These are phyloP conservation scores for Endotricha flammealis DNA, from an alignment of 2,888 invertebrate genomes.

Conservation along the genomic window DNA sequence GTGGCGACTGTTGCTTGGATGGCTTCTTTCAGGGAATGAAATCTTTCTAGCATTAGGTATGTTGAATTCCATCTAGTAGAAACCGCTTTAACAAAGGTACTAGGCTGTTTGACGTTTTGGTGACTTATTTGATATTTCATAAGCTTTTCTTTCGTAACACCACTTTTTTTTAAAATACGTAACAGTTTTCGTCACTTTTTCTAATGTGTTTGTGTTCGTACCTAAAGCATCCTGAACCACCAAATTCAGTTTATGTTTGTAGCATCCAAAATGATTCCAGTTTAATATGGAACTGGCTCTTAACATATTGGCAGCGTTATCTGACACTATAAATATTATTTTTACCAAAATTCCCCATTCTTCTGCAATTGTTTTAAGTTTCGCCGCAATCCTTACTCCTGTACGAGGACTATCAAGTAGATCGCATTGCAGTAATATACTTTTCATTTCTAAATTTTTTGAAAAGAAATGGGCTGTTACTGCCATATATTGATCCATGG, in stretches of 20 bases:
- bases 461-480: conserved; percentile 10
- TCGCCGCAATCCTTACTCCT: conserved; percentile 5
- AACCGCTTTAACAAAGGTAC: conserved; percentile 7
- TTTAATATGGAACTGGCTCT: conserved; percentile 12
- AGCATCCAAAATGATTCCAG: conserved; percentile 15
- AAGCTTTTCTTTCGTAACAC: conserved; percentile 12
- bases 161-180: conserved; percentile 10
- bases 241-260: conserved; percentile 12
- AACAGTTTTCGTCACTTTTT: conserved; percentile 9
- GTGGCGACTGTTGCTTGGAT: conserved; percentile 12
- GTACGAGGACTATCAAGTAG: conserved; percentile 12
- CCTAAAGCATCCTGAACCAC: conserved; percentile 10
- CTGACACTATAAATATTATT: conserved; percentile 8
- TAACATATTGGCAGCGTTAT: conserved; percentile 12
- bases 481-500: conserved; percentile 9
- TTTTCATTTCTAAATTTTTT: conserved; percentile 9
- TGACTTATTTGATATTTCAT: conserved; percentile 11
- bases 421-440: conserved; percentile 9
- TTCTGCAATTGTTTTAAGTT: conserved; percentile 8
- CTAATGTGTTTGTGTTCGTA: neutral
- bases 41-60: conserved; percentile 15
- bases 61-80: conserved; percentile 14
- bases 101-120: conserved; percentile 9
- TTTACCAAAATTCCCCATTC: conserved; percentile 1
- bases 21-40: conserved; percentile 11